Conservation (phyloP, 64 coral and sea anemone species). For the Porites australiensis region DNA sequence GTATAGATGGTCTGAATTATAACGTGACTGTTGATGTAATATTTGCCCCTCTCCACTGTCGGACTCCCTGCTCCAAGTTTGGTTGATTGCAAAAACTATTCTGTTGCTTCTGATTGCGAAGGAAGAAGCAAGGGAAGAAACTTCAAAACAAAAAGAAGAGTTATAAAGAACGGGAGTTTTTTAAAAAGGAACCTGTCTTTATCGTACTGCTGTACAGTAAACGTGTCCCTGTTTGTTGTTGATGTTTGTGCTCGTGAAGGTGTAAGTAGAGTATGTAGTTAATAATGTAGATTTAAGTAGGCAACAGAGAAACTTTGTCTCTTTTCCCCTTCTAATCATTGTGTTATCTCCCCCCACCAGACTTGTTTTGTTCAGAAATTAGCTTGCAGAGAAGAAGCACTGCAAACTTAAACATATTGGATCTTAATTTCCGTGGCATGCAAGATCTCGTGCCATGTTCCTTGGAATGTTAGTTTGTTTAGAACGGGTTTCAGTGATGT, state of each 20-base stretch:
- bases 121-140: background rate
- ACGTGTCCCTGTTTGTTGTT: background rate
- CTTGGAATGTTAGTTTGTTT: conserved; percentile 35
- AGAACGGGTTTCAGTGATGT: too few species aligned
- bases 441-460: conserved; percentile 71
- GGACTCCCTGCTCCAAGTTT: conserved; percentile 65
- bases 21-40: too few species aligned
- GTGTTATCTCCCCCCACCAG: conserved; percentile 1
- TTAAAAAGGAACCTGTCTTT: conserved; percentile 59
- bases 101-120: conserved; percentile 54
- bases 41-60: too few species aligned
- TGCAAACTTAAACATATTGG: conserved; percentile 80
- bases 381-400: conserved; percentile 46
- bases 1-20: too few species aligned
- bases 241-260: conserved; percentile 5
- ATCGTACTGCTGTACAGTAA: conserved; percentile 35
- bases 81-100: conserved; percentile 63
- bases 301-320: conserved; percentile 33
- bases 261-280: conserved; percentile 33
- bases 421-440: conserved; percentile 87
- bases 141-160: conserved; percentile 6
- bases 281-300: conserved; percentile 16
- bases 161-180: conserved; percentile 42
- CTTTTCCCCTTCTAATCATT: conserved; percentile 31
- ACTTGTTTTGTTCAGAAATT: conserved; percentile 74